Evolutionary conservation across 1,140 invertebrate species (phyloP), one percentile per base, ranked within the genome.

Genomic region (Drosophila sturtevanti): DNA sequence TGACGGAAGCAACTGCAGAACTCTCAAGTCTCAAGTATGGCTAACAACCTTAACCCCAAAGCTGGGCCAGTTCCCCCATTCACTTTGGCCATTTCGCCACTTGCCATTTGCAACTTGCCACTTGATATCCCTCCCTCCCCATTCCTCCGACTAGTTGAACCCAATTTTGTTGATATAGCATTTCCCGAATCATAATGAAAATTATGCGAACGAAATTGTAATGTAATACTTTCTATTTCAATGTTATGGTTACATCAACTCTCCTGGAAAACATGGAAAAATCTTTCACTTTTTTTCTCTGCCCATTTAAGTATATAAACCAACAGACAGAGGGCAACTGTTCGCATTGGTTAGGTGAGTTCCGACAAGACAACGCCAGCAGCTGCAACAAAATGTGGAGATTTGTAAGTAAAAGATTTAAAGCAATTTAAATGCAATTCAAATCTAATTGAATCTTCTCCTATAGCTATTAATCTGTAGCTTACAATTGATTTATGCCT

Each of bases 241-340:
- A 89, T 89, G 80, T 78, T 87, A 77, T 87, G 82, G 82, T 89
- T 87, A 89, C 85, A 87, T 89, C 84, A 87, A 86, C 79, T 56
- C 12, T 22, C 37, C 72, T 10, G 14, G 63, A 69, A 54, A 35
- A 80, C 82, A 48, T 48, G 16, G n/a, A n/a, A 21, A 48, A 81
- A 79, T 89, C 84, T 89, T 89, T 89, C 84, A 84, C 84, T 89
- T 79, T 44, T 68, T 73, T 24, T 48, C 18, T 18, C 41, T 38
- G 21, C 37, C 21, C 21, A 2, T 21, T 66, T 18, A 48, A 18
- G 41, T 87, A 87, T 87, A 87, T 82, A 87, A 87, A 48, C 22
- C 52, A 51, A 4, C 54, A 6, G 11, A 51, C 21, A 10, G 41
- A 70, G 63, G 38, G 72, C 68, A 77, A 61, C 64, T 35, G 63